Evolutionary conservation across 2,888 invertebrate genomes (phyloP), one percentile per base, ranked within the genome.

Genomic region (Trachelus troglodyta): DNA sequence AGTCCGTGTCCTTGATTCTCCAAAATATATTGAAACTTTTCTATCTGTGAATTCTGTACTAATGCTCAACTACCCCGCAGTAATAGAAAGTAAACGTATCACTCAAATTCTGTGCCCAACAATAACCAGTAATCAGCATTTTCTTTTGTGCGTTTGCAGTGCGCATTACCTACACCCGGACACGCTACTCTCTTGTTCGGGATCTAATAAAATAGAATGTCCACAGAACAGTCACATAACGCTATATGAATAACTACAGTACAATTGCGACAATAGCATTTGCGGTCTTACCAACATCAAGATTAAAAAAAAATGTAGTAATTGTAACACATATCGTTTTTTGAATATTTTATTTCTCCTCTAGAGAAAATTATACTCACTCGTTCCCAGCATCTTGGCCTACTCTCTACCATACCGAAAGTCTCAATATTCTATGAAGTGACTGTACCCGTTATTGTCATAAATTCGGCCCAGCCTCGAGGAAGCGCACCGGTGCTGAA

Each of bases 381-480:
- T 23, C 56, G 56, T 56, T 56, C 56, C 56, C 56, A 56, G 56
- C 9, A 56, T 56, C 56, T 56, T 23, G 56, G 56, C 23, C 56
- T 56, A 56, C 56, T 23, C 9, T 56, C 23, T 56, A 56, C 56
- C 23, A 56, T 56, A 56, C 56, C 56, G 56, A 56, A 56, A 56
- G 23, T 56, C 56, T 56, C 6, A 56, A 56, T 56, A 56, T 23
- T 56, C 56, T 56, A 56, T 56, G 23, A 56, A 56, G 23, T 56
- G 56, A 56, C 9, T 56, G 56, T 56, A 56, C 56, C 56, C 23
- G 23, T 56, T 6, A 56, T 56, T 23, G 76, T 80, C 78, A 79
- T 81, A 81, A 84, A 83, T 82, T 82, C 81, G 80, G 80, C 81
- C 82, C 83, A 79, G 79, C 78, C 75, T 75, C 69, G 71, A 76